Base-by-base conservation (phyloP, 2,797 vertebrate species). In the Podarcis siculus region DNA sequence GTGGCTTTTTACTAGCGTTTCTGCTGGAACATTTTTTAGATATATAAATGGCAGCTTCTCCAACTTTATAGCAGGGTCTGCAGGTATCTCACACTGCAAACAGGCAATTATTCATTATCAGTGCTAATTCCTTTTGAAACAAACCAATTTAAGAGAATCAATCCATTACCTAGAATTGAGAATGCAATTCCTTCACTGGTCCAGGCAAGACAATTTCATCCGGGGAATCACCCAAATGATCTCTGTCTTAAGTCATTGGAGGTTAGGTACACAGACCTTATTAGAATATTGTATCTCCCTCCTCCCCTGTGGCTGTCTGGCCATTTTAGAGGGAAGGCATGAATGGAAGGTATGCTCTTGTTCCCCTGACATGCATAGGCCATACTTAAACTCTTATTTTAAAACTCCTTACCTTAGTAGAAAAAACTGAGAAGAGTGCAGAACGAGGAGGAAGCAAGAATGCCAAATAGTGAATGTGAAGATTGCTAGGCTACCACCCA, bases 1-100 rank as follows among this genome's bases (percentile, higher is more conserved):
- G 5, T 71, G 0, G 0, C 90, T 86, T 85, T 21, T 12, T 83
- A 85, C 76, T 0, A 30, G n/a, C 17, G n/a, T 42, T 83, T 76
- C 0, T 7, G n/a, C 39, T 0, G 0, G 83, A 2, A 27, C n/a
- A 71, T 30, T 71, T 23, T 64, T 64, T 64, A 13, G 23, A 0
- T 30, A 69, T 69, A 69, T 3, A 30, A 71, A 71, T n/a, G 30
- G 69, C 2, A 35, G 19, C 45, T 72, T 73, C n/a, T 72, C 27
- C 17, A 82, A 45, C 19, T 45, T 79, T 71, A 69, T 64, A 37
- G 32, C 21, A 80, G 32, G 32, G 55, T 12, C 55, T 61, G 10
- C 4, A 42, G 64, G 10, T 27, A 82, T 30, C 39, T 45, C 76
- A 30, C 10, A 49, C 10, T 4, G 30, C 25, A 30, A 67, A 27